A percentile compares a stretch with the other conserved stretches of the same genome.
phyloP scores from a whole-genome alignment of 2,888 invertebrate species.

The Sinotaia quadrata region DNA sequence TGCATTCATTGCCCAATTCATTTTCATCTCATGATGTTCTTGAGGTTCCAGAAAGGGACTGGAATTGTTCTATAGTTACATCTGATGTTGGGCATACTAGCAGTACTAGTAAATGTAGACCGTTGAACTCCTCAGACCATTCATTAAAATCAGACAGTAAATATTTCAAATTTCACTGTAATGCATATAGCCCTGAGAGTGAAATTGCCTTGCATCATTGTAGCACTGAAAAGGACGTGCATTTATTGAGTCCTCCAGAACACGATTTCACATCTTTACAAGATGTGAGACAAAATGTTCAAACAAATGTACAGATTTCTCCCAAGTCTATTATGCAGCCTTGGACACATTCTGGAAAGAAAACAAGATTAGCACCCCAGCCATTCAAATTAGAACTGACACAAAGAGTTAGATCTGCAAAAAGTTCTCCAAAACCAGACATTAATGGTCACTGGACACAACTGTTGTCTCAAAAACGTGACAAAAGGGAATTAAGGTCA shows the following conservation, averaged over 20 bases:
- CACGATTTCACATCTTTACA: not conserved
- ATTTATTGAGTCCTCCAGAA: constrained; percentile 4
- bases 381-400: too few relatives aligned
- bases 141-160: too few relatives aligned
- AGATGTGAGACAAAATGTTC: not conserved
- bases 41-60: constrained; percentile 23
- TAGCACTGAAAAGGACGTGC: not conserved
- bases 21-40: not conserved
- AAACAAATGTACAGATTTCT: constrained; percentile 12
- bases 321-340: too few relatives aligned
- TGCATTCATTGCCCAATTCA: too few relatives aligned
- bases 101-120: constrained; percentile 7
- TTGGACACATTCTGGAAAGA: too few relatives aligned
- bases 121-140: too few relatives aligned
- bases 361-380: too few relatives aligned
- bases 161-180: too few relatives aligned
- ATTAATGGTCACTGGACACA: constrained; percentile 20
- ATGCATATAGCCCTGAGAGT: not conserved
- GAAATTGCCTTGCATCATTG: not conserved
- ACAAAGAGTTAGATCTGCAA: too few relatives aligned
- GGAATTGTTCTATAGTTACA: not conserved
- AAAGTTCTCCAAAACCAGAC: not conserved
- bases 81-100: not conserved
- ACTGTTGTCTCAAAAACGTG: constrained; percentile 21
- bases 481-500: not conserved